Evolutionary conservation across 2,888 invertebrate species (phyloP), one percentile per base, ranked within the genome.

Genomic region (Asteroscopus sphinx): DNA sequence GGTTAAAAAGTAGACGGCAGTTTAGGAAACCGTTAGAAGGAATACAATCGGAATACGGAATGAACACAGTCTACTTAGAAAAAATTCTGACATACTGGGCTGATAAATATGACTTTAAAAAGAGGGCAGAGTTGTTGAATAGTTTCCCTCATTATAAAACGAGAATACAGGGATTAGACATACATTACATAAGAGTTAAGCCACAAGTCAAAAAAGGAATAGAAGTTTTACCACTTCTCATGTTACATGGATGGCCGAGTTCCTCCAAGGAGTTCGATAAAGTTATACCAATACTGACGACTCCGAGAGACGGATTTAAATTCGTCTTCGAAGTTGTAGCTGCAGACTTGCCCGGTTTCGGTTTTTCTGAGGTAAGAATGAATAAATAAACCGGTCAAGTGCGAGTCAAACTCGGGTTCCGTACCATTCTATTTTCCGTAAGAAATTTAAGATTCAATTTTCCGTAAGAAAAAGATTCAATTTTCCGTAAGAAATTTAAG

Each of bases 231-330:
- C 97, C 98, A 0, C 73, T 98, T 35, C 86, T 98, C 0, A 75
- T 98, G 68, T 81, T 97, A 40, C 98, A 98, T 77, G 98, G 98
- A 12, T 98, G 98, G 98, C 98, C 98, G 0, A 98, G 98, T 51
- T 97, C 97, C 0, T 95, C 98, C 0, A 96, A 96, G 47, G 98
- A 98, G 86, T 98, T 97, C 81, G 96, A 96, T 76, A 96, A 96
- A 72, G 92, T 97, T 7, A 96, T 97, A 69, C 97, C 97, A 0
- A 73, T 95, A 46, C 80, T 97, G 42, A 96, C 95, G 0, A 93
- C 89, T 0, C 95, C 95, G 0, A 93, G 87, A 40, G 82, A 90
- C 0, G 95, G 94, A 48, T 91, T 91, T 16, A 92, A 96, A 56
- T 96, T 96, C 64, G 96, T 96, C 0, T 97, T 96, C 74, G 97